Percentiles rank a stretch among this genome's conserved stretches.
Evolutionary conservation across 1,140 invertebrate genomes (phyloP).

Genomic region (Diachasmimorpha longicaudata): DNA sequence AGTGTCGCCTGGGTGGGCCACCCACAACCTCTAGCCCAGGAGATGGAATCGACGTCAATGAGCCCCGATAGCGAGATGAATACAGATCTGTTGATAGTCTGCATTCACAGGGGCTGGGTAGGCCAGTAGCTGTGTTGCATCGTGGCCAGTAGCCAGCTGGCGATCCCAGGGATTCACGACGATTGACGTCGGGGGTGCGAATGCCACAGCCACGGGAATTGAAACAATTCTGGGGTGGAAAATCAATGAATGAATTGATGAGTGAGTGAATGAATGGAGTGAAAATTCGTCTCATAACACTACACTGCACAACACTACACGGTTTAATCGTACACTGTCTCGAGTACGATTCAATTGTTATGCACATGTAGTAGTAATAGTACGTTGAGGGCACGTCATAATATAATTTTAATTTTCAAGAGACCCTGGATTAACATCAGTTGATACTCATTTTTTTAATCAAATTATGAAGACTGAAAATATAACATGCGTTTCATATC

Average conservation of each 20-base stretch:
- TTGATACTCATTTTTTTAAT: too few relatives aligned
- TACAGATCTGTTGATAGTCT: conserved; percentile 53
- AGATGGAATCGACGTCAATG: conserved; percentile 56
- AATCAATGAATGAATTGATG: not conserved
- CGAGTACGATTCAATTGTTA: too few relatives aligned
- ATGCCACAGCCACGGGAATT: conserved; percentile 47
- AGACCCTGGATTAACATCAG: too few relatives aligned
- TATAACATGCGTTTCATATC: too few relatives aligned
- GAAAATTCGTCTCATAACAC: not conserved
- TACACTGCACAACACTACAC: not conserved
- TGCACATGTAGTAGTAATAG: too few relatives aligned
- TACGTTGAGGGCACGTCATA: too few relatives aligned
- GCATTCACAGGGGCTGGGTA: conserved; percentile 58
- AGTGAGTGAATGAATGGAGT: too few relatives aligned
- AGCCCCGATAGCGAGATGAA: conserved; percentile 57
- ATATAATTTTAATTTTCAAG: too few relatives aligned
- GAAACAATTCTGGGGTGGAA: conserved; percentile 34
- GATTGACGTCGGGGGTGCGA: conserved; percentile 52
- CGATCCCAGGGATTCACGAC: conserved; percentile 52
- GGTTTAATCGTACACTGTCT: not conserved
- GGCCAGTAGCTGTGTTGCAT: conserved; percentile 43
- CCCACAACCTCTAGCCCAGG: conserved; percentile 52
- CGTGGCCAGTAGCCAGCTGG: conserved; percentile 51
- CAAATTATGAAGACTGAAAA: too few relatives aligned
- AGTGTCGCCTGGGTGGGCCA: conserved; percentile 55